Evolutionary conservation across 1,140 invertebrate species (phyloP).

Genomic region (Whitmania pigra): DNA sequence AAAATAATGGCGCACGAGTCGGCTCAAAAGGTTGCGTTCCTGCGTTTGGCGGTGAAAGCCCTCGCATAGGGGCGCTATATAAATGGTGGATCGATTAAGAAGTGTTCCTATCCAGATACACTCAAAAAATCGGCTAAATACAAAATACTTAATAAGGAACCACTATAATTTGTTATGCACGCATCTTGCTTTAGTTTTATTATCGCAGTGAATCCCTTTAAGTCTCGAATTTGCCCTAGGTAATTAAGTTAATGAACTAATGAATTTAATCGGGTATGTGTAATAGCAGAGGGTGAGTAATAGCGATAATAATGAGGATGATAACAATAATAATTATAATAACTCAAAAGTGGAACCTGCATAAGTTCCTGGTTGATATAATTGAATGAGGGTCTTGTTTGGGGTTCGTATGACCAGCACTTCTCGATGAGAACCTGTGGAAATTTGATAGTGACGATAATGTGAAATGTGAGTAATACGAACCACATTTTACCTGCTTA

Average conservation of each 20-base stretch:
- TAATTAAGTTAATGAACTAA: background rate
- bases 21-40: too few relatives aligned
- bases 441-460: too few relatives aligned
- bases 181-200: background rate
- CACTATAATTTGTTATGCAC: background rate
- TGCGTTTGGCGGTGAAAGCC: too few relatives aligned
- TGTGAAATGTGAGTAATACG: too few relatives aligned
- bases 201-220: background rate
- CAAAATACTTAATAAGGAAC: background rate
- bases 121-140: too few relatives aligned
- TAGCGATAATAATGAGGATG: background rate
- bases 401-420: constrained; percentile 34
- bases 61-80: too few relatives aligned
- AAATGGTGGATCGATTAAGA: too few relatives aligned
- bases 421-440: constrained; percentile 32
- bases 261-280: too few relatives aligned
- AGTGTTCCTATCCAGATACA: too few relatives aligned
- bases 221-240: background rate
- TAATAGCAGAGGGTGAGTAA: too few relatives aligned
- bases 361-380: constrained; percentile 33
- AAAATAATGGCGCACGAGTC: too few relatives aligned
- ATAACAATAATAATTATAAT: background rate
- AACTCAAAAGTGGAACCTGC: constrained; percentile 24
- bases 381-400: constrained; percentile 33
- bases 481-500: too few relatives aligned